phyloP scores from a whole-genome alignment of 2,888 invertebrate genomes.

The Unio delphinus region DNA sequence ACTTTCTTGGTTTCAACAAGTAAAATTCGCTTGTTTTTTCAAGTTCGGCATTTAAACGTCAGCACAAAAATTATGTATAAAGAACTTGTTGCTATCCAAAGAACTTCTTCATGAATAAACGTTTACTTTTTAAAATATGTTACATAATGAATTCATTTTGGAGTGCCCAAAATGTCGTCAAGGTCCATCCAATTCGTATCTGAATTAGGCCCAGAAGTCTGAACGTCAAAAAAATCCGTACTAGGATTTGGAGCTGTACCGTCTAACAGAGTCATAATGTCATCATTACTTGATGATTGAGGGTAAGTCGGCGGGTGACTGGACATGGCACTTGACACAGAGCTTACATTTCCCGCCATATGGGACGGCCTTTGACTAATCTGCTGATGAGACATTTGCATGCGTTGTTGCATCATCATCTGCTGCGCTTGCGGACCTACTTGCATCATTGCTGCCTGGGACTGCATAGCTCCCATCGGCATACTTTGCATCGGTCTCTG shows the following conservation, averaged over 20 bases:
- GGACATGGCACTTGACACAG: conserved; percentile 9
- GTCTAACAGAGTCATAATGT: conserved; percentile 90
- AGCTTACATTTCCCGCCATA: conserved; percentile 24
- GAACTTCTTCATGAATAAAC: no score
- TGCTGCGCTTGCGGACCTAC: conserved; percentile 39
- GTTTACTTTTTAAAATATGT: not conserved
- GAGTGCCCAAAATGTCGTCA: conserved; percentile 31
- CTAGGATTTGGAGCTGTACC: conserved; percentile 77
- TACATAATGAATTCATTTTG: not conserved
- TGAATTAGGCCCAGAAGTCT: conserved; percentile 37
- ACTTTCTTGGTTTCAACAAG: no score
- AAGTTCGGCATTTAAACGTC: no score
- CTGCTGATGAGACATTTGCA: conserved; percentile 72
- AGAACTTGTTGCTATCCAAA: no score
- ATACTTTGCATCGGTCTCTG: conserved; percentile 37
- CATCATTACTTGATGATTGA: conserved; percentile 49
- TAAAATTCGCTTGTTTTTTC: no score
- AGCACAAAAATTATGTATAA: no score
- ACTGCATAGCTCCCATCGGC: conserved; percentile 45
- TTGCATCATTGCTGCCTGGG: conserved; percentile 50
- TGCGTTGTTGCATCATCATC: conserved; percentile 61
- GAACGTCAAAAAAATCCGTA: conserved; percentile 81
- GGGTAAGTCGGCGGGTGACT: conserved; percentile 28
- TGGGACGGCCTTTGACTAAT: conserved; percentile 32
- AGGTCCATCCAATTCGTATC: conserved; percentile 39